Percentiles rank a stretch among this genome's conserved stretches.
phyloP scores from a whole-genome alignment of 2,888 invertebrate genomes.

The Trichacis sp. region DNA sequence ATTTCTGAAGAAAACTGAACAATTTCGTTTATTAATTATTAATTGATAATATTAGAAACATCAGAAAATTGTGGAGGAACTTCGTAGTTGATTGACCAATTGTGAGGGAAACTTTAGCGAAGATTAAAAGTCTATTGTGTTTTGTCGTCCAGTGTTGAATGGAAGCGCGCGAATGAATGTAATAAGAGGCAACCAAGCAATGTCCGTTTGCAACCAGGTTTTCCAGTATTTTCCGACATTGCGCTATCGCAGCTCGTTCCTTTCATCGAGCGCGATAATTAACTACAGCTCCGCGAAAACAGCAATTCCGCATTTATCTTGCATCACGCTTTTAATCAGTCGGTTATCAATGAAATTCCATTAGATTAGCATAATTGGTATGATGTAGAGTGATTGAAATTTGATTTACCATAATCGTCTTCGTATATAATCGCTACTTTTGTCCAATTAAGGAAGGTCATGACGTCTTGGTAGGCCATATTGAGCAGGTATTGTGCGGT shows the following conservation, averaged over 20 bases:
- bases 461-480: conserved; percentile 81
- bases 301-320: too few relatives aligned
- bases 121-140: background rate
- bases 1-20: too few relatives aligned
- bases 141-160: background rate
- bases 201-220: background rate
- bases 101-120: background rate
- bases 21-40: too few relatives aligned
- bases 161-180: background rate
- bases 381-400: too few relatives aligned
- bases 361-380: too few relatives aligned
- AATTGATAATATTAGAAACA: too few relatives aligned
- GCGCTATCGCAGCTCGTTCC: background rate
- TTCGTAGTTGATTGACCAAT: background rate
- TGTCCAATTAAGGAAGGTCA: conserved; percentile 84
- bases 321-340: too few relatives aligned
- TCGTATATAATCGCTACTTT: conserved; percentile 85
- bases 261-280: too few relatives aligned
- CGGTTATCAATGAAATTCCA: too few relatives aligned
- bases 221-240: background rate
- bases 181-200: background rate
- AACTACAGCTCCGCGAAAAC: too few relatives aligned
- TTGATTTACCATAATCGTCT: conserved; percentile 76
- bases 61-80: background rate
- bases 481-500: conserved; percentile 81